Percentiles rank a stretch among this genome's conserved stretches.
phyloP scores from a whole-genome alignment of 2,113 vertebrate species.

The Halichoeres trimaculatus region DNA sequence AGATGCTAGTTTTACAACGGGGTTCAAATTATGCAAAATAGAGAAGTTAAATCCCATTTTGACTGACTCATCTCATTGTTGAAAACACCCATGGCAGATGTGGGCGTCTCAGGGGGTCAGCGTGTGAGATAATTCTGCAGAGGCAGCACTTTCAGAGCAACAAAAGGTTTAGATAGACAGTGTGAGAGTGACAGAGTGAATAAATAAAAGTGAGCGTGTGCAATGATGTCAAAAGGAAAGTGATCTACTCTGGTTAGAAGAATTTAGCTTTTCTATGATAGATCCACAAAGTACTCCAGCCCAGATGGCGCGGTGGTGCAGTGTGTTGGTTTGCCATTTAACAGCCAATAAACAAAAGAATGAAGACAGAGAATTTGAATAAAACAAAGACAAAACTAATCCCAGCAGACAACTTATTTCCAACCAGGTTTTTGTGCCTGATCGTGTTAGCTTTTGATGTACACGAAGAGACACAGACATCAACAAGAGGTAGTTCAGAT shows the following conservation, averaged over 20 bases:
- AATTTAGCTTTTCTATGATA: background rate
- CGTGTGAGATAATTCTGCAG: conserved; percentile 18
- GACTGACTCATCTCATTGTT: conserved; percentile 47
- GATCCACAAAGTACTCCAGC: background rate
- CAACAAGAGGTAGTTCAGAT: background rate
- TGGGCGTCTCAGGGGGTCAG: conserved; percentile 16
- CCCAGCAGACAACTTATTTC: background rate
- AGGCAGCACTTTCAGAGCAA: conserved; percentile 33
- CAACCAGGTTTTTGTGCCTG: background rate
- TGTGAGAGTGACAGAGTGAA: conserved; percentile 12
- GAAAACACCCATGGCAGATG: conserved; percentile 35
- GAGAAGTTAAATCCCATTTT: conserved; percentile 33
- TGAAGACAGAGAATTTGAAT: background rate
- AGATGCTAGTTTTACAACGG: conserved; percentile 18
- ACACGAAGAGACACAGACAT: background rate
- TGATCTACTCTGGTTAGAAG: background rate
- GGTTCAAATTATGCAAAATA: conserved; percentile 43
- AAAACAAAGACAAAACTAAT: background rate
- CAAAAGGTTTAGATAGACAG: conserved; percentile 3
- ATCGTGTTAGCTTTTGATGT: conserved; percentile 1
- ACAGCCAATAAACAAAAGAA: background rate
- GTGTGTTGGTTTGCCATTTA: background rate
- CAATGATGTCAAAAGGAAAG: conserved; percentile 1
- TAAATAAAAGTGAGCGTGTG: background rate
- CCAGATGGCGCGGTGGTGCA: background rate